A percentile compares a stretch with the other conserved stretches of the same genome.
These are phyloP conservation scores for Trypoxylus dichotomus DNA, from an alignment of 1,140 invertebrate genomes.

Conservation along the genomic window DNA sequence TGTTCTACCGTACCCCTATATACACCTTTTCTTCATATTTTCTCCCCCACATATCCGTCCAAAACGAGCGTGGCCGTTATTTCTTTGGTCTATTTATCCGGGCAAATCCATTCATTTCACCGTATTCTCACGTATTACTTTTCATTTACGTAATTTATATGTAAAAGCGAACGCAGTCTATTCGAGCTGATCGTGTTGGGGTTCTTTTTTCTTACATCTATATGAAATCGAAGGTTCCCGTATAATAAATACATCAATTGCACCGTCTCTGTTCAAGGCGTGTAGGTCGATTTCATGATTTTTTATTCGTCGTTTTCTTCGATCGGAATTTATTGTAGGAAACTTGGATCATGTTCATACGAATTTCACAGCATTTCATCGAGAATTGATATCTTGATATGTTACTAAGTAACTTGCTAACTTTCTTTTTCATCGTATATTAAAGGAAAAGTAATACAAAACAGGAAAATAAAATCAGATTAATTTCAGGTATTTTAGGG, in stretches of 20 bases:
- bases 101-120: background rate
- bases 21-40: background rate
- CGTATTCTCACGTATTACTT: background rate
- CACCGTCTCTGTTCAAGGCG: background rate
- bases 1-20: background rate
- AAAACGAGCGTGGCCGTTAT: background rate
- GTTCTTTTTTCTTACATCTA: background rate
- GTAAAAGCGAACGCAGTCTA: background rate
- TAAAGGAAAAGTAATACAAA: too few relatives aligned
- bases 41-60: background rate
- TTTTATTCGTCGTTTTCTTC: background rate
- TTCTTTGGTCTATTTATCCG: background rate
- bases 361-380: too few relatives aligned
- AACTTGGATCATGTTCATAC: background rate
- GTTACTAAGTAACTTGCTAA: too few relatives aligned
- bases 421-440: too few relatives aligned
- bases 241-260: background rate
- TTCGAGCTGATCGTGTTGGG: background rate
- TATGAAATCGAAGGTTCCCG: background rate
- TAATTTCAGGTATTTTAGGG: too few relatives aligned
- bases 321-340: background rate
- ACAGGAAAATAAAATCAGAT: too few relatives aligned
- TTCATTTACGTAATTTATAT: background rate
- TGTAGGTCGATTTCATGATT: background rate
- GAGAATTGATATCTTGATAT: too few relatives aligned